A percentile compares a stretch with the other conserved stretches of the same genome.
phyloP scores from a whole-genome alignment of 2,113 vertebrate genomes.

The Tilapia sparmanii region DNA sequence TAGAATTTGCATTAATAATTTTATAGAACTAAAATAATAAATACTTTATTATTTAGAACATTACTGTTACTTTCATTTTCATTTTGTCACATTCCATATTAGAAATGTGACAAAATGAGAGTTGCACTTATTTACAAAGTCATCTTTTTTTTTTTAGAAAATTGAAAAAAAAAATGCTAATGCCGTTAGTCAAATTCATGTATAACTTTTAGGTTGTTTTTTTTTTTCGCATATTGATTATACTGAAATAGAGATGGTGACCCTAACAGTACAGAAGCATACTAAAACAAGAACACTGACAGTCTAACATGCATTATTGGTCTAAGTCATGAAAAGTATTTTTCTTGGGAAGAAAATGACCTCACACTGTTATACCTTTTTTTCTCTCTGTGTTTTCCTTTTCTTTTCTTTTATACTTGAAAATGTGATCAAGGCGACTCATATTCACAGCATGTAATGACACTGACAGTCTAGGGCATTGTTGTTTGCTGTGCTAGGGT shows the following conservation, averaged over 20 bases:
- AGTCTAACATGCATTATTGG: background rate
- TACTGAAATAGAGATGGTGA: background rate
- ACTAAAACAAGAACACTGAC: background rate
- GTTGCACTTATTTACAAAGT: background rate
- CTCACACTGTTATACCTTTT: background rate
- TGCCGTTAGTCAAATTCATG: background rate
- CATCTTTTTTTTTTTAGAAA: background rate
- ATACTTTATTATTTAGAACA: background rate
- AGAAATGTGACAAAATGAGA: background rate
- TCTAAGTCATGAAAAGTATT: background rate
- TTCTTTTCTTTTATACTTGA: background rate
- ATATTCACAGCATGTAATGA: background rate
- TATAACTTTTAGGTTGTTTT: rapidly evolving
- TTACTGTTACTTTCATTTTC: background rate
- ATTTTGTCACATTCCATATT: background rate
- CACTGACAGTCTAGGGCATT: background rate
- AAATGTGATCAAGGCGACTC: background rate
- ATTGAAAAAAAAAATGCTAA: background rate
- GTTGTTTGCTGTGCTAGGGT: background rate
- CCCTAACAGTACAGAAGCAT: background rate
- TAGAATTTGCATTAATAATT: background rate
- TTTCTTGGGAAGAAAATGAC: background rate
- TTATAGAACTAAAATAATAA: background rate
- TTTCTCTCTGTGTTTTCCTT: background rate
- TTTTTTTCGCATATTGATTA: background rate